Evolutionary conservation across 2,797 vertebrate species (phyloP).

Genomic region (Nyctalus aviator): DNA sequence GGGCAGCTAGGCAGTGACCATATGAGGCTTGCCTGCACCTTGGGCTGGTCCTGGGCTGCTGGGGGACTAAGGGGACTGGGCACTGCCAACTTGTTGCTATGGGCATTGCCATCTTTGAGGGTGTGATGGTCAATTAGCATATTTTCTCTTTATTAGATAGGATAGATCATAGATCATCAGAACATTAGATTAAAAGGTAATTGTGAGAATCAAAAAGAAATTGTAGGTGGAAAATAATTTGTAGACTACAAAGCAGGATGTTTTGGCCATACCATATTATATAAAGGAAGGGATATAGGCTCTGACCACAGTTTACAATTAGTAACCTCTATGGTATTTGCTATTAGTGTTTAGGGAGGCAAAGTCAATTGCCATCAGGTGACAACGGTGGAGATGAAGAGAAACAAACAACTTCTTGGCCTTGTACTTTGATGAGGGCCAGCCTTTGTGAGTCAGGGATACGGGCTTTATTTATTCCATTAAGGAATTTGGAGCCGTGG

Average conservation of each 20-base stretch:
- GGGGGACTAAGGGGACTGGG: too few relatives aligned
- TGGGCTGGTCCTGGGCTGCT: too few relatives aligned
- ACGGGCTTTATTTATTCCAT: neutral
- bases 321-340: constrained; percentile 1
- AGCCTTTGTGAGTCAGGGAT: neutral
- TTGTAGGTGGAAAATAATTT: neutral
- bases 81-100: too few relatives aligned
- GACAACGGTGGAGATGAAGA: neutral
- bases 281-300: neutral
- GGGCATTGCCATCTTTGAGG: too few relatives aligned
- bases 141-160: too few relatives aligned
- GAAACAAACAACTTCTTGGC: neutral
- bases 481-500: neutral
- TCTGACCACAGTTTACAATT: neutral
- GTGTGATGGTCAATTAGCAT: too few relatives aligned
- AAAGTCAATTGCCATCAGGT: neutral
- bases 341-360: neutral
- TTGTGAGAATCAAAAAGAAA: constrained; percentile 6
- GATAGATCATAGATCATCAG: neutral
- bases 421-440: neutral
- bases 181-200: neutral
- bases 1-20: too few relatives aligned
- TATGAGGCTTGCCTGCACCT: too few relatives aligned
- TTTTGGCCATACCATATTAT: neutral
- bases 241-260: neutral